Conservation (phyloP, 2,888 invertebrate genomes). For the Trypoxylon attenuatum region DNA sequence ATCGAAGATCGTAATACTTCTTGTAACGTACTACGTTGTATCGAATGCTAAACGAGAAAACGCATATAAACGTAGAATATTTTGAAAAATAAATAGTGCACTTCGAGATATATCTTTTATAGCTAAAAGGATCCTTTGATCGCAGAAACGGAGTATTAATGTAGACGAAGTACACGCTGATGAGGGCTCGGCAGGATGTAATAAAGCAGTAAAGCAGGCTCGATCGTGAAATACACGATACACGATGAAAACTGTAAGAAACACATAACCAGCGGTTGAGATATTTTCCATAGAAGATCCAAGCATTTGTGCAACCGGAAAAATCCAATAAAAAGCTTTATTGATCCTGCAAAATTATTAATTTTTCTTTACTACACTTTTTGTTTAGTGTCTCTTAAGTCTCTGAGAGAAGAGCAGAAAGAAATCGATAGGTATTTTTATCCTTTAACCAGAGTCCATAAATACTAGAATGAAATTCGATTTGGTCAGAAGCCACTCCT, state of each 20-base stretch:
- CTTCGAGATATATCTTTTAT: background rate
- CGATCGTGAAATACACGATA: background rate
- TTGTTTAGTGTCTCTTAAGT: background rate
- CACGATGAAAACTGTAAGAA: background rate
- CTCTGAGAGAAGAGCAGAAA: background rate
- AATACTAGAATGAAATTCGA: background rate
- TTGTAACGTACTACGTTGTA: background rate
- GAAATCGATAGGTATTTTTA: background rate
- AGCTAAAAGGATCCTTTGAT: background rate
- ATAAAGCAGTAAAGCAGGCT: background rate
- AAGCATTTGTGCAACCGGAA: too few relatives aligned
- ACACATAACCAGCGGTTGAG: background rate
- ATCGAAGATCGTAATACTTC: background rate
- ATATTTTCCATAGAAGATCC: background rate
- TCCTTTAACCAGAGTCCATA: background rate
- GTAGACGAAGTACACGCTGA: too few relatives aligned
- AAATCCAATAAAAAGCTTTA: background rate
- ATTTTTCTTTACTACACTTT: background rate
- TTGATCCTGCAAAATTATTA: background rate
- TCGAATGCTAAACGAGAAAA: background rate
- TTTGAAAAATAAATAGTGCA: background rate
- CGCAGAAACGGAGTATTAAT: background rate
- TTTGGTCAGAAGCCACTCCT: background rate
- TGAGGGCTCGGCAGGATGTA: too few relatives aligned
- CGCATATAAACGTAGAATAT: background rate